phyloP scores from a whole-genome alignment of 2,888 invertebrate species.

The Eristalis pertinax region DNA sequence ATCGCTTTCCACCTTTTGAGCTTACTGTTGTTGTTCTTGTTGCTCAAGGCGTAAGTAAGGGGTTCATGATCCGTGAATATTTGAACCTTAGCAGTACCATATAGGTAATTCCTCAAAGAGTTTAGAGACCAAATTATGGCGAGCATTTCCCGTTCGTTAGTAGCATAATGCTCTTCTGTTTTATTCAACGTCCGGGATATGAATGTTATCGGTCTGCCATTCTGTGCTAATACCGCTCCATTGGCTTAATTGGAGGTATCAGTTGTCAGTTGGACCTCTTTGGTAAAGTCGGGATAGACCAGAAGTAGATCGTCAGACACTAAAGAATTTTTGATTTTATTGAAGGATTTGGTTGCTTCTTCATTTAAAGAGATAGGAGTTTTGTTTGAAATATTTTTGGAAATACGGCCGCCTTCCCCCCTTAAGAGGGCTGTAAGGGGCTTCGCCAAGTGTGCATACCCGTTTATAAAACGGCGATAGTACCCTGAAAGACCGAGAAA shows the following conservation, averaged over 20 bases:
- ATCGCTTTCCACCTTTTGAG: slow-evolving; percentile 55
- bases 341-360: slow-evolving; percentile 16
- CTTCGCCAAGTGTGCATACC: slow-evolving; percentile 55
- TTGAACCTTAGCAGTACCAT: slow-evolving; percentile 52
- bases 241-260: slow-evolving; percentile 61
- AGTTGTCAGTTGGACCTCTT: slow-evolving; percentile 59
- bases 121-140: slow-evolving; percentile 20
- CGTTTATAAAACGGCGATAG: slow-evolving; percentile 58
- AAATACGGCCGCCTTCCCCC: slow-evolving; percentile 46
- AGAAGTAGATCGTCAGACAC: slow-evolving; percentile 20
- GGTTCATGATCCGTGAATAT: too few relatives aligned
- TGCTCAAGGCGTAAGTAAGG: slow-evolving; percentile 32
- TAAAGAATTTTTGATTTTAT: slow-evolving; percentile 35
- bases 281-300: slow-evolving; percentile 58
- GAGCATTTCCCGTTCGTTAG: slow-evolving; percentile 51
- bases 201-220: slow-evolving; percentile 33
- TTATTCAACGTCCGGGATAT: slow-evolving; percentile 18
- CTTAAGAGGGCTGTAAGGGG: slow-evolving; percentile 63
- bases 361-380: not conserved
- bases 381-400: slow-evolving; percentile 46
- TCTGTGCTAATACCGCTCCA: slow-evolving; percentile 55
- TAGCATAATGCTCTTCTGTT: slow-evolving; percentile 46
- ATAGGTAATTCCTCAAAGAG: slow-evolving; percentile 22
- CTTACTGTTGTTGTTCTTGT: slow-evolving; percentile 55
- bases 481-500: slow-evolving; percentile 64